Evolutionary conservation across 2,888 invertebrate species (phyloP).

Genomic region (Blera fallax): DNA sequence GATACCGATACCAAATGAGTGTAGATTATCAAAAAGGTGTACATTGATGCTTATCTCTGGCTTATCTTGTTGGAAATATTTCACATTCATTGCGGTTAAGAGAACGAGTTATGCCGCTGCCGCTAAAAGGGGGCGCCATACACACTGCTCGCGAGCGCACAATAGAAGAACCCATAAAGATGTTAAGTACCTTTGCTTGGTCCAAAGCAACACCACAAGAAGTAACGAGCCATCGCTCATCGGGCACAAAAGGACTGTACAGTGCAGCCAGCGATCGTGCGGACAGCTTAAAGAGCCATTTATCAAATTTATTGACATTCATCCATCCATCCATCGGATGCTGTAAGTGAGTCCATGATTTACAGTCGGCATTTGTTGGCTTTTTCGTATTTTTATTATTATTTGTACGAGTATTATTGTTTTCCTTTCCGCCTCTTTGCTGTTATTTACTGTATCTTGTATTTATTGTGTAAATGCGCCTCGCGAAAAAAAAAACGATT

Average conservation of each 20-base stretch:
- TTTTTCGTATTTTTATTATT: constrained; percentile 58
- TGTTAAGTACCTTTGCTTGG: constrained; percentile 54
- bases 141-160: neutral
- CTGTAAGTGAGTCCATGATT: constrained; percentile 71
- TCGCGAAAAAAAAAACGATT: neutral
- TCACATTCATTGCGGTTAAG: constrained; percentile 54
- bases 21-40: constrained; percentile 63
- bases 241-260: constrained; percentile 59
- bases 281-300: constrained; percentile 77
- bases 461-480: constrained; percentile 38
- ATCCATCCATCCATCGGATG: constrained; percentile 72
- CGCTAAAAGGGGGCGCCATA: constrained; percentile 45
- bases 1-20: constrained; percentile 14
- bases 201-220: constrained; percentile 21
- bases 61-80: constrained; percentile 65
- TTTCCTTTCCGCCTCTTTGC: constrained; percentile 31
- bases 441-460: constrained; percentile 46
- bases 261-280: constrained; percentile 28
- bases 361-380: constrained; percentile 65
- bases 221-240: constrained; percentile 63
- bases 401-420: constrained; percentile 16
- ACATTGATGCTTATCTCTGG: constrained; percentile 48
- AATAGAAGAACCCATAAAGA: constrained; percentile 65
- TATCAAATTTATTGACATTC: constrained; percentile 78
- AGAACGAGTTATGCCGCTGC: neutral